Evolutionary conservation across 2,888 invertebrate genomes (phyloP), one percentile per base, ranked within the genome.

Genomic region (Epistrophella euchroma): DNA sequence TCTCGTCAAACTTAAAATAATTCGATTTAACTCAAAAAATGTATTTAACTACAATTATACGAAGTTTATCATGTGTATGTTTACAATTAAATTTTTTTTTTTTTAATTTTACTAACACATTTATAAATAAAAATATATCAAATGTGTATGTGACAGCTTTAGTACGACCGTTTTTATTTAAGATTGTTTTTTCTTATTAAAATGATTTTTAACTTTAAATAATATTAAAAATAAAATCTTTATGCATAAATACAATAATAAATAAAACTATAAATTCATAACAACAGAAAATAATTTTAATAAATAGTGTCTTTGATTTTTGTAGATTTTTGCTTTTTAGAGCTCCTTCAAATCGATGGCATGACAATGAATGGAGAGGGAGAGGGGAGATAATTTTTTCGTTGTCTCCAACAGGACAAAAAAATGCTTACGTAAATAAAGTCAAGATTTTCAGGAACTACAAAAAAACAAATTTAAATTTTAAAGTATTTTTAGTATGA

Each of bases 1-100:
- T 75, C 84, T 84, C 68, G 76, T 85, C 80, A 80, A 58, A 74
- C n/a, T 70, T 73, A 19, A 68, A 74, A 32, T 78, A 62, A 77
- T 22, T 32, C 56, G 47, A 71, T 17, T 43, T 28, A 62, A 62
- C 11, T 62, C 9, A 45, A 43, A 28, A 17, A 62, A 40, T 10
- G 3, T 43, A 11, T n/a, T n/a, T 25, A 62, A 43, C 25, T 28
- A 28, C n/a, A 22, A 43, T 9, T 10, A 45, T 9, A 45, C 10
- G 45, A 45, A 19, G 10, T 19, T 19, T 19, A 15, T 15, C 2
- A 5, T 11, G 35, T 35, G 35, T 35, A 35, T 32, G 9, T 32
- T 37, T 37, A 17, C 50, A 25, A 52, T 6, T 17, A n/a, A n/a
- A 47, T 7, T 19, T 47, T 22, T 50, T 47, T 47, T 19, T 50